Evolutionary conservation across 2,888 invertebrate species (phyloP).

Genomic region (Drosophila birchii): DNA sequence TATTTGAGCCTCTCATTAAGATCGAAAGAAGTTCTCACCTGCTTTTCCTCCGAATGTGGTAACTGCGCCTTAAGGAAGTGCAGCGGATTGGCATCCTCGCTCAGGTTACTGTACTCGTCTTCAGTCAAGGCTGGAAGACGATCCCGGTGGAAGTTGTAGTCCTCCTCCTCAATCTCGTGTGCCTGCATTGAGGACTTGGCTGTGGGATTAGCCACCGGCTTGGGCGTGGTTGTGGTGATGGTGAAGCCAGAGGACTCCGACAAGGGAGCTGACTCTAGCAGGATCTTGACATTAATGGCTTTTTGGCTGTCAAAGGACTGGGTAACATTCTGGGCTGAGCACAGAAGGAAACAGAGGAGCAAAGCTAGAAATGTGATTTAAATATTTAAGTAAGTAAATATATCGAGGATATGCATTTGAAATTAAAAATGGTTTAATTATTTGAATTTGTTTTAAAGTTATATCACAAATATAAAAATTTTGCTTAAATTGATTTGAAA

Average conservation of each 20-base stretch:
- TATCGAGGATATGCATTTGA: no score
- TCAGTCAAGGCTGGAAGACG: slow-evolving; percentile 64
- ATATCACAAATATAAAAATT: no score
- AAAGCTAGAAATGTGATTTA: slow-evolving; percentile 36
- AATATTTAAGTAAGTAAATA: no score
- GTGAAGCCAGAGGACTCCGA: neutral
- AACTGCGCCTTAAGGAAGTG: slow-evolving; percentile 68
- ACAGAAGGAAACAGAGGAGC: slow-evolving; percentile 34
- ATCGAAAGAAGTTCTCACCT: slow-evolving; percentile 46
- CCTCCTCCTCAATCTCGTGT: slow-evolving; percentile 46
- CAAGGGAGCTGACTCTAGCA: slow-evolving; percentile 23
- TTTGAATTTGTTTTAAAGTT: no score
- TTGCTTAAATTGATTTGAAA: no score
- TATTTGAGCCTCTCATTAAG: no score
- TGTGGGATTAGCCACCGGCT: slow-evolving; percentile 11
- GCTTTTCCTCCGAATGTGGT: slow-evolving; percentile 2
- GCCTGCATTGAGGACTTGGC: slow-evolving; percentile 18
- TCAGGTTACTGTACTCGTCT: slow-evolving; percentile 66
- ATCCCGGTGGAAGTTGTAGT: slow-evolving; percentile 58
- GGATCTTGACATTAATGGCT: slow-evolving; percentile 15
- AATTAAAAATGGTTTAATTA: no score
- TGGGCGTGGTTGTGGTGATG: slow-evolving; percentile 6
- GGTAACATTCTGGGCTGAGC: slow-evolving; percentile 12
- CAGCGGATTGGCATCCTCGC: slow-evolving; percentile 70
- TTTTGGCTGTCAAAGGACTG: slow-evolving; percentile 10